phyloP scores from a whole-genome alignment of 2,888 invertebrate genomes.

The Dinocampus coccinellae region DNA sequence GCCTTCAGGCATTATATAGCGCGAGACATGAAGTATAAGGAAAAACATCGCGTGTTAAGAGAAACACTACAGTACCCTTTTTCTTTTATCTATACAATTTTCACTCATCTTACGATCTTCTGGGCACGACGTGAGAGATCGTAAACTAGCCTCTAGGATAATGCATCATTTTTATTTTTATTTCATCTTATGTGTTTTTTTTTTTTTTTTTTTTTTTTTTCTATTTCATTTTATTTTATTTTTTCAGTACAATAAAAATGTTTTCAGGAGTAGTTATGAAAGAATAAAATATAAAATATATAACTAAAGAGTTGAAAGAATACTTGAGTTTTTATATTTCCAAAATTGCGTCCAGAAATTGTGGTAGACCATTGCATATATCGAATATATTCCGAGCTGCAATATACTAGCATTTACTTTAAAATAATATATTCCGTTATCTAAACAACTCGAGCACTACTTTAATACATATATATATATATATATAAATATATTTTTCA shows the following conservation, averaged over 20 bases:
- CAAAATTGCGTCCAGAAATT: neutral
- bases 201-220: neutral
- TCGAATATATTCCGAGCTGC: neutral
- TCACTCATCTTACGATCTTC: conserved; percentile 7
- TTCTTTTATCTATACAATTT: conserved; percentile 22
- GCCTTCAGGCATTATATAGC: conserved; percentile 4
- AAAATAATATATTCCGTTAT: conserved; percentile 26
- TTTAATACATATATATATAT: neutral
- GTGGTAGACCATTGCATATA: neutral
- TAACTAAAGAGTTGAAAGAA: neutral
- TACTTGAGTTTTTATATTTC: neutral
- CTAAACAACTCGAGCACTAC: neutral
- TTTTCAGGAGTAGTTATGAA: neutral
- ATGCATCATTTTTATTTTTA: conserved; percentile 3
- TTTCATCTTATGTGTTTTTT: too few relatives aligned
- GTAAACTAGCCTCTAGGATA: conserved; percentile 5
- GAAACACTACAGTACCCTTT: conserved; percentile 14
- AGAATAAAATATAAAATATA: neutral
- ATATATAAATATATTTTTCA: neutral
- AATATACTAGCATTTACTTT: neutral
- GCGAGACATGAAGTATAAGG: conserved; percentile 12
- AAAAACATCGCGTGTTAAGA: conserved; percentile 16
- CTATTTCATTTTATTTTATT: neutral
- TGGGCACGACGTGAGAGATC: conserved; percentile 7
- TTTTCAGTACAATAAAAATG: neutral